Base-by-base conservation (phyloP, 2,797 vertebrate genomes). In the Pyrocephalus nanus region DNA sequence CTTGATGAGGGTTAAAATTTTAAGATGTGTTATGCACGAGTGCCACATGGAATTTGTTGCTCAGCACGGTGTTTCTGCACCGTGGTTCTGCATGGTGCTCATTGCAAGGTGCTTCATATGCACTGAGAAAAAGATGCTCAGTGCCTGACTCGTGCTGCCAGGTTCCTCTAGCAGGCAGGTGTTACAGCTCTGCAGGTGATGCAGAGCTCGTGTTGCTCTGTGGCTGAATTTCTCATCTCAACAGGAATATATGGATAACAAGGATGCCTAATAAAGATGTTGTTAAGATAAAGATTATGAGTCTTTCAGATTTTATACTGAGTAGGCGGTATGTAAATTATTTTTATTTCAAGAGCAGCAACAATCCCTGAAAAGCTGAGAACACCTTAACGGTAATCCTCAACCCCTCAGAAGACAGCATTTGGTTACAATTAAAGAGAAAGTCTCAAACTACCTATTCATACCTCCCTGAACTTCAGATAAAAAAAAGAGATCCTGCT, bases 371-470 rank as follows among this genome's bases (percentile, higher is more conserved):
- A 73, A 79, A 86, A 55, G 2, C 34, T 71, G 74, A 77, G 32
- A 87, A 90, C 64, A 90, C 48, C 95, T 93, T 93, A 64, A 64
- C 0, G 2, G 40, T 64, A 83, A 75, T 86, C 25, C 22, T 83
- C 73, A 71, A 1, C 21, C 17, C 22, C 25, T 81, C 3, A 6
- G 60, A 81, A 92, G 66, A 55, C 29, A 71, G 26, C 73, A 92
- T 94, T 96, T 95, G 93, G 80, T 95, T 92, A 79, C 74, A 95
- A 93, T 94, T 95, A 96, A 54, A 86, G 79, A 67, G 1, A 15
- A 86, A 81, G 22, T 42, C 76, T 95, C 82, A 72, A 57, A 60
- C 58, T 70, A 5, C 27, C 53, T 71, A 65, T 79, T 90, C 51
- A 42, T 90, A 86, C 45, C 66, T 82, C 66, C 34, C 43, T 73